Evolutionary conservation across 1,140 invertebrate species (phyloP), one percentile per base, ranked within the genome.

Genomic region (Eciton burchellii): DNA sequence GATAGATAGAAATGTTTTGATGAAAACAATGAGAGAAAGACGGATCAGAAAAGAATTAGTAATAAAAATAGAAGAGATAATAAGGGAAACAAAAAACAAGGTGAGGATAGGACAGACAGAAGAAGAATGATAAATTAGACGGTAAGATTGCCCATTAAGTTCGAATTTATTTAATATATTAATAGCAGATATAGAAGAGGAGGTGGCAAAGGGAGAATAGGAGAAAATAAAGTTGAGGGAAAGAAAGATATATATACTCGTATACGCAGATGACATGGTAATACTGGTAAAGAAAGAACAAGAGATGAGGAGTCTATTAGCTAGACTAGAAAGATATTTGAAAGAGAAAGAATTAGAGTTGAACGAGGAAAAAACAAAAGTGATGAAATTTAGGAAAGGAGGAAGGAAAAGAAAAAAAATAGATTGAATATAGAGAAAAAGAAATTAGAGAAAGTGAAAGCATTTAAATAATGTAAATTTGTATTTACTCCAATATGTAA

Each of bases 91-190:
- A 72, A 12, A n/a, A 56, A 79, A 14, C 54, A 45, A 1, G 9
- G 24, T 59, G 0, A 24, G 0, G 56, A 9, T 57, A 57, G 21
- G 8, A 6, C 19, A 57, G 9, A 24, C 24, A 16, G 19, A 11
- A 11, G 8, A 59, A 59, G 11, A 3, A 0, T 9, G n/a, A n/a
- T n/a, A n/a, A 47, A 45, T 86, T 3, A 82, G 65, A 29, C 77
- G n/a, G n/a, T n/a, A 88, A 86, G 84, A 26, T 66, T 62, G 11
- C n/a, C n/a, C n/a, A n/a, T 29, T 86, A 35, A 84, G 76, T 24
- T 63, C 71, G 4, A n/a, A 41, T 11, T 12, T 89, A 14, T 87
- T 87, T 41, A 85, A 72, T 49, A 12, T 88, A 12, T 82, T 84
- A 24, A 47, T 83, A 4, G 74, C 71, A 11, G 84, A 76, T 41